Conservation (phyloP, 2,113 vertebrate genomes). For the Python bivittatus region DNA sequence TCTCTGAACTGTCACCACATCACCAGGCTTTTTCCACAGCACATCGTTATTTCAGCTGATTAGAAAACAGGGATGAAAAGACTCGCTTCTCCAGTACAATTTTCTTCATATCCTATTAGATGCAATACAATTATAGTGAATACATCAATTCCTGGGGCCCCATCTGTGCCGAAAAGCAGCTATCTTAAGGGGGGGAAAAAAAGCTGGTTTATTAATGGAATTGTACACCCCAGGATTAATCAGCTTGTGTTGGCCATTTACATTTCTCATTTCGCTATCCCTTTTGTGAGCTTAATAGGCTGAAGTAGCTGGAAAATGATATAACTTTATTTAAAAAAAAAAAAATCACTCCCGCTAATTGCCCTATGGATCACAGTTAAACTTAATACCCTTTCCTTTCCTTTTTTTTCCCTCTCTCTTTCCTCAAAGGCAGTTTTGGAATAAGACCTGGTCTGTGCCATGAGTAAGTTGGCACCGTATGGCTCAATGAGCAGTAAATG, state of each 20-base stretch:
- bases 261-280: slow-evolving; percentile 81
- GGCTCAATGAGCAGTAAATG: fast-evolving
- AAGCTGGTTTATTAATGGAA: slow-evolving; percentile 77
- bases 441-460: slow-evolving; percentile 54
- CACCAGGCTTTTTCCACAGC: slow-evolving; percentile 51
- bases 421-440: neutral
- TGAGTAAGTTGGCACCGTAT: neutral
- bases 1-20: slow-evolving; percentile 48
- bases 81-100: slow-evolving; percentile 70
- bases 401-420: slow-evolving; percentile 40
- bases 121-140: slow-evolving; percentile 78
- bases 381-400: slow-evolving; percentile 59
- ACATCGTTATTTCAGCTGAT: slow-evolving; percentile 77
- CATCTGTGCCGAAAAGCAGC: slow-evolving; percentile 70
- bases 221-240: slow-evolving; percentile 81
- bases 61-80: slow-evolving; percentile 71
- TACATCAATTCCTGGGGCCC: slow-evolving; percentile 75
- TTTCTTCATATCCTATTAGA: slow-evolving; percentile 80
- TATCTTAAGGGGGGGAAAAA: slow-evolving; percentile 70
- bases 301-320: slow-evolving; percentile 78
- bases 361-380: slow-evolving; percentile 56
- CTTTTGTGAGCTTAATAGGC: slow-evolving; percentile 83
- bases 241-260: slow-evolving; percentile 73
- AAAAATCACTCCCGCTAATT: slow-evolving; percentile 66
- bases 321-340: slow-evolving; percentile 62